Conservation (phyloP, 2,113 vertebrate species). For the Danionella cerebrum region DNA sequence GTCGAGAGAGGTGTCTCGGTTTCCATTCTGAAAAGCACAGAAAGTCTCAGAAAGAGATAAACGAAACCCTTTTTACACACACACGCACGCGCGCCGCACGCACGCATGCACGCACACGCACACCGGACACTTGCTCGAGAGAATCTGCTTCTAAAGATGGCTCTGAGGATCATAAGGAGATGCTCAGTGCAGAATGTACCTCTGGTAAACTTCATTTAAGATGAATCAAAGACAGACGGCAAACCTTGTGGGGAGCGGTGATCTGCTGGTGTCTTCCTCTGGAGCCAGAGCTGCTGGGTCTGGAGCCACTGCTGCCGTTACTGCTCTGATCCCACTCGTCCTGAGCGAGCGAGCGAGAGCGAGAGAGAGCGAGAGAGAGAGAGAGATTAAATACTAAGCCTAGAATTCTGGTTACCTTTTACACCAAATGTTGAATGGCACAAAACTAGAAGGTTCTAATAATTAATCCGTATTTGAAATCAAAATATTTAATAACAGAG, state of each 20-base stretch:
- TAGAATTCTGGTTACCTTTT: too few species aligned
- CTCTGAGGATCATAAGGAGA: too few species aligned
- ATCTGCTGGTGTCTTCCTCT: conserved; percentile 69
- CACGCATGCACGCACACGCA: neutral
- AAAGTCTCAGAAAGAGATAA: neutral
- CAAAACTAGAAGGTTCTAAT: neutral
- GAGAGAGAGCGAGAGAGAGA: too few species aligned
- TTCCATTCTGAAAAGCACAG: conserved; percentile 75
- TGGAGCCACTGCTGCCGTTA: conserved; percentile 71
- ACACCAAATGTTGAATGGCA: neutral
- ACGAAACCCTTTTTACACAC: too few species aligned
- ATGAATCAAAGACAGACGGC: too few species aligned
- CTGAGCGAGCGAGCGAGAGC: conserved; percentile 56
- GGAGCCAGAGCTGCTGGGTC: conserved; percentile 67
- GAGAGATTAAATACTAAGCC: too few species aligned
- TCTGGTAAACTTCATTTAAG: too few species aligned
- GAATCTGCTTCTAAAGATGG: too few species aligned
- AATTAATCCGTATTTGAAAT: too few species aligned
- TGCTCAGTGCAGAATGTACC: too few species aligned
- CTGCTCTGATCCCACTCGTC: conserved; percentile 79
- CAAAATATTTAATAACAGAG: too few species aligned
- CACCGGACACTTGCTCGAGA: neutral
- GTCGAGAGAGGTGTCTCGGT: conserved; percentile 80
- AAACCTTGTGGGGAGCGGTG: conserved; percentile 66
- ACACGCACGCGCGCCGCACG: neutral